Evolutionary conservation across 1,140 invertebrate species (phyloP), one percentile per base, ranked within the genome.

Genomic region (Cydia fagiglandana): DNA sequence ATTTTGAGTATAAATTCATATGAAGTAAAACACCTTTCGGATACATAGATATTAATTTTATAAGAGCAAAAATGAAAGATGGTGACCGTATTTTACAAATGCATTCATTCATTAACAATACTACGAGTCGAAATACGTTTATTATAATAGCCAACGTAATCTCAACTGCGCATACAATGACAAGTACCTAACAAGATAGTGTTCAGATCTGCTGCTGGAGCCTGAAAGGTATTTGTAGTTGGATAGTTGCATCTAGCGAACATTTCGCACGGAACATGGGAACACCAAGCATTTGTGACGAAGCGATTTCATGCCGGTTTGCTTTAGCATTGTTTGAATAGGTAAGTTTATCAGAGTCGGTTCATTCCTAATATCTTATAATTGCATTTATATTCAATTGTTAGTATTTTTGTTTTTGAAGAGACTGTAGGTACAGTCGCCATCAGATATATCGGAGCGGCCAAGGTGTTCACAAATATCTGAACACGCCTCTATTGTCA

Each of bases 261-360:
- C 56, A 61, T 61, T 61, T 61, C 20, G 56, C 56, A 61, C 56
- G 9, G 56, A 61, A 24, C 56, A 61, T 61, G 24, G 56, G 20
- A 61, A 61, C 56, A 61, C 56, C 56, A 61, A 61, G 56, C 56
- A 24, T 24, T 61, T 61, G 56, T 24, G 56, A 61, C 56, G 56
- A 61, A 61, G 56, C 20, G 56, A 61, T 61, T 61, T 61, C 10
- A 7, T n/a, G 24, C 20, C 10, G 56, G 56, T 61, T 61, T 61
- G 56, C 56, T 61, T 61, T 61, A n/a, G 17, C 56, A 61, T 61
- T 61, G 56, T 61, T 61, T 61, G 56, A 24, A 61, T 61, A 61
- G 20, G 56, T 2, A 61, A 61, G 5, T 61, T 53, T 47, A 53
- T n/a, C 50, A 17, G 15, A 10, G 20, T 24, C 17, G 17, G 17